Evolutionary conservation across 2,113 vertebrate genomes (phyloP).

Genomic region (Daubentonia madagascariensis): DNA sequence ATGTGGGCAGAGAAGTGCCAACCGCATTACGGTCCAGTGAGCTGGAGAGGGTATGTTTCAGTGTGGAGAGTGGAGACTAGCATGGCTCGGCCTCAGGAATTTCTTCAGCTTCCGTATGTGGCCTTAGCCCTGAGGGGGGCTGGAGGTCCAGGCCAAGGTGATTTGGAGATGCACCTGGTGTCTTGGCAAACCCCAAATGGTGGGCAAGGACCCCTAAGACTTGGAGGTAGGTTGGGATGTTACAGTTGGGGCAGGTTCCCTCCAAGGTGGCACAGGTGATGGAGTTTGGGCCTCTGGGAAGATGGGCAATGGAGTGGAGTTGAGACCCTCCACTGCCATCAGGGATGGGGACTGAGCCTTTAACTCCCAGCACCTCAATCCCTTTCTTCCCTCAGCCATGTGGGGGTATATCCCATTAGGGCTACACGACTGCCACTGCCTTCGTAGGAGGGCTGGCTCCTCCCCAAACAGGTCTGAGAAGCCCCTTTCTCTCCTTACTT

Average conservation of each 20-base stretch:
- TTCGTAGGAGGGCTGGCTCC: background rate
- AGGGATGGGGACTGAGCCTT: background rate
- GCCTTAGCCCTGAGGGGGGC: constrained; percentile 50
- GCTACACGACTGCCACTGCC: constrained; percentile 42
- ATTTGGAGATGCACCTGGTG: background rate
- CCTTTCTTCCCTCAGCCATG: background rate
- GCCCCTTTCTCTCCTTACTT: background rate
- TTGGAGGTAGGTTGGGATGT: constrained; percentile 33
- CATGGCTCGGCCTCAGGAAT: constrained; percentile 45
- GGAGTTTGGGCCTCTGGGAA: background rate
- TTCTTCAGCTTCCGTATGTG: constrained; percentile 55
- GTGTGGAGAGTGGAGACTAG: constrained; percentile 1
- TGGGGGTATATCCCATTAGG: background rate
- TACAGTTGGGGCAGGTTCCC: background rate
- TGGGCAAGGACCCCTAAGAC: background rate
- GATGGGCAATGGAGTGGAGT: background rate
- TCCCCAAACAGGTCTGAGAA: background rate
- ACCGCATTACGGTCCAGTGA: background rate
- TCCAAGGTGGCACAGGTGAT: background rate
- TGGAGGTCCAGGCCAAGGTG: background rate
- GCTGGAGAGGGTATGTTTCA: background rate
- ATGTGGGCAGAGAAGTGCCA: constrained; percentile 13
- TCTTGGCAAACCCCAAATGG: background rate
- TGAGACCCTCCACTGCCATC: constrained; percentile 17
- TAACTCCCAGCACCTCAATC: background rate